Evolutionary conservation across 1,140 invertebrate genomes (phyloP), one percentile per base, ranked within the genome.

Genomic region (Euglossa dilemma): DNA sequence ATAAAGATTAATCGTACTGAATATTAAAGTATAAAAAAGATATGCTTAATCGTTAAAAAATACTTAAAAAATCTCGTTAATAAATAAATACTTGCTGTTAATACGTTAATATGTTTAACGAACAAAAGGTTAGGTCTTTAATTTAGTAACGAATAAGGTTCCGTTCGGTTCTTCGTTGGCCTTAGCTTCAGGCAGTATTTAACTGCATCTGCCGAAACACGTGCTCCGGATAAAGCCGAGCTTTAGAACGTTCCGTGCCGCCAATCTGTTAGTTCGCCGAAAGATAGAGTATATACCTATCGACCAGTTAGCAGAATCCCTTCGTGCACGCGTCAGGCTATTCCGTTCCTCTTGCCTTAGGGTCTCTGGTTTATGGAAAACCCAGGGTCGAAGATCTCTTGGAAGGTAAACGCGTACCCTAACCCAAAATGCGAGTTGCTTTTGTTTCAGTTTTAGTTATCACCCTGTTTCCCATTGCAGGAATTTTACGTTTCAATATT

Each of bases 191-290:
- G 91, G 87, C 84, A 61, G 80, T 85, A 91, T 91, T 92, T 89
- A 89, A 82, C 75, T 72, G 83, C 91, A 91, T 91, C 91, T 92
- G 91, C 84, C 73, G 80, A 85, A 92, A 91, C 91, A 92, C 91
- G 91, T 92, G 91, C 90, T 91, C 72, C 47, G 89, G 83, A 92
- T 91, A 90, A 91, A 87, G 80, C 84, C 20, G 59, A 86, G 64
- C 45, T 84, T 83, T 81, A 69, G 74, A 84, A 69, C 59, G 61
- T 85, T 85, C 63, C 61, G 72, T 75, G 66, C 76, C 52, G 76
- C 20, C 82, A 76, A 90, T 88, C 84, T 80, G 78, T 83, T 85
- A 74, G 69, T 86, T 90, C 54, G 80, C 20, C 20, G 79, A 76
- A 83, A 81, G 69, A 85, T 81, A 80, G 59, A 79, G 57, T 83